These are phyloP conservation scores for Xiphophorus birchmanni DNA, from an alignment of 2,797 vertebrate genomes.

Conservation along the genomic window DNA sequence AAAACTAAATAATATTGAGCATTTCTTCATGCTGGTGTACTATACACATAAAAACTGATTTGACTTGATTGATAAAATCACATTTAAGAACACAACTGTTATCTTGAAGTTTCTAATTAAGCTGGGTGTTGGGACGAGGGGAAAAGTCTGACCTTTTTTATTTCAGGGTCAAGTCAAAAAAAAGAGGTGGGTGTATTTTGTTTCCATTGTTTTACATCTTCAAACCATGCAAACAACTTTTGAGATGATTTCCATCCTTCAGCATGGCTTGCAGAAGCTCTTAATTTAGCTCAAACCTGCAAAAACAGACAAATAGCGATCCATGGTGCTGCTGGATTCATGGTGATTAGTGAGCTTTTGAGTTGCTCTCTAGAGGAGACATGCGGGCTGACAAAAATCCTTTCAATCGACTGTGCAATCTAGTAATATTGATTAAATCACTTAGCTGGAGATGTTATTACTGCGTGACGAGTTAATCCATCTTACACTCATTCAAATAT, in stretches of 20 bases:
- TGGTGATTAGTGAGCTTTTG: slow-evolving; percentile 42
- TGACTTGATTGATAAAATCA: too few species aligned
- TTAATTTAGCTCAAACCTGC: slow-evolving; percentile 55
- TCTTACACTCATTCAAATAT: slow-evolving; percentile 48
- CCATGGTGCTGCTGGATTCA: slow-evolving; percentile 21
- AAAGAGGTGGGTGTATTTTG: neutral
- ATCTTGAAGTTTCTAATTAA: too few species aligned
- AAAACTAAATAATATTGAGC: too few species aligned
- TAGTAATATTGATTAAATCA: slow-evolving; percentile 73
- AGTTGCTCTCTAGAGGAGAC: slow-evolving; percentile 50
- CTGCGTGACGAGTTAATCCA: slow-evolving; percentile 59
- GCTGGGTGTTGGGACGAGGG: slow-evolving; percentile 23
- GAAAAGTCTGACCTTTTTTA: slow-evolving; percentile 6
- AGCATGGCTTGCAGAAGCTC: slow-evolving; percentile 37
- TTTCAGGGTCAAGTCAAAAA: neutral
- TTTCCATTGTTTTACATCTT: slow-evolving; percentile 7
- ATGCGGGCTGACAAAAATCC: slow-evolving; percentile 57
- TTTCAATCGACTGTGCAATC: slow-evolving; percentile 71
- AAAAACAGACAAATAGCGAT: slow-evolving; percentile 68
- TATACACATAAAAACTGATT: too few species aligned
- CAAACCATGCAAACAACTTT: slow-evolving; percentile 17
- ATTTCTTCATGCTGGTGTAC: too few species aligned
- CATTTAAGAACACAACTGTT: too few species aligned
- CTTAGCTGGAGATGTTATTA: slow-evolving; percentile 64
- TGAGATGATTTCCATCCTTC: slow-evolving; percentile 26